phyloP scores from a whole-genome alignment of 2,113 vertebrate species.

The Cebidichthys violaceus region DNA sequence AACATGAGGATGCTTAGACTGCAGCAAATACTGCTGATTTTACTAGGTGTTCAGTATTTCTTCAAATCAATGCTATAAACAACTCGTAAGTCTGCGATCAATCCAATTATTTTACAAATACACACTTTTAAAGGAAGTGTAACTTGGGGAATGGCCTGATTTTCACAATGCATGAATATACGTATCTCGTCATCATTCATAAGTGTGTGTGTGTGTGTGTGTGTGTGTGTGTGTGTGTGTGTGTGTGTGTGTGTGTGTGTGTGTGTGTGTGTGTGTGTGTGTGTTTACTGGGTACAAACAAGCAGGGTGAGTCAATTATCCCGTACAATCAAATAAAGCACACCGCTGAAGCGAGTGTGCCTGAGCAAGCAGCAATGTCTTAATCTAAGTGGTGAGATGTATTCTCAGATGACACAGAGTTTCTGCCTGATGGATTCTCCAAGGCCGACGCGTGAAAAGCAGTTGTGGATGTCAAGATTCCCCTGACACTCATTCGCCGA shows the following conservation, averaged over 20 bases:
- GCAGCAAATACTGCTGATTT: neutral
- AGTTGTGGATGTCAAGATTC: slow-evolving; percentile 71
- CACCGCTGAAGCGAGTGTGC: neutral
- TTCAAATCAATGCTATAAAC: slow-evolving; percentile 1
- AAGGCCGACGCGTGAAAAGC: slow-evolving; percentile 71
- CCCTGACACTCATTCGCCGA: slow-evolving; percentile 75
- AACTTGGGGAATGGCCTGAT: neutral
- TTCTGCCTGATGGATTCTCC: slow-evolving; percentile 67
- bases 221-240: no score
- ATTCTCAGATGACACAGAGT: slow-evolving; percentile 56
- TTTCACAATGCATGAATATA: slow-evolving; percentile 2
- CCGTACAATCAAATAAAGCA: slow-evolving; percentile 47
- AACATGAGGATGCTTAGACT: neutral
- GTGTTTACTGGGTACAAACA: slow-evolving; percentile 28
- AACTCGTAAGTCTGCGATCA: neutral
- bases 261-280: neutral
- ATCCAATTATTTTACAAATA: slow-evolving; percentile 35
- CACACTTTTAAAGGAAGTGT: neutral
- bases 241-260: neutral
- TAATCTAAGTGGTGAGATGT: slow-evolving; percentile 60
- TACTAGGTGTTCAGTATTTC: neutral
- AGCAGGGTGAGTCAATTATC: slow-evolving; percentile 49
- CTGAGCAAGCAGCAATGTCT: slow-evolving; percentile 45
- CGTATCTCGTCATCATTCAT: neutral
- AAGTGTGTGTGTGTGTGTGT: no score